These are phyloP conservation scores for Pseudomyrmex flavicornis DNA, from an alignment of 1,140 invertebrate species.

Conservation along the genomic window DNA sequence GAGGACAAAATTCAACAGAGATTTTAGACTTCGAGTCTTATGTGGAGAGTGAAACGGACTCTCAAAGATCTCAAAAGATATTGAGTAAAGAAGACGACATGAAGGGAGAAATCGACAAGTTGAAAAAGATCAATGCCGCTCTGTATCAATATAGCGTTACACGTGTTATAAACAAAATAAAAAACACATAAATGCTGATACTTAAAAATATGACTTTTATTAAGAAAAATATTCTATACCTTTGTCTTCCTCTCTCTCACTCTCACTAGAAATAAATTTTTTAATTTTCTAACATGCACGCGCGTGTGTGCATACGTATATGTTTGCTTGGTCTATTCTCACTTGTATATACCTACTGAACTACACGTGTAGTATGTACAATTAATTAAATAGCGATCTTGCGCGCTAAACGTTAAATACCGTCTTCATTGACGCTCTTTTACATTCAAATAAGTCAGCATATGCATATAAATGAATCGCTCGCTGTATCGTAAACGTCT, in stretches of 20 bases:
- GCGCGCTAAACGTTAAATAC: slow-evolving; percentile 57
- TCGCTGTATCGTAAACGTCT: slow-evolving; percentile 22
- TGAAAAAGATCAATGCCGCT: slow-evolving; percentile 84
- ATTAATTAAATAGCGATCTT: slow-evolving; percentile 60
- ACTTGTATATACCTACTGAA: not conserved
- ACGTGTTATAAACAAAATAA: slow-evolving; percentile 73
- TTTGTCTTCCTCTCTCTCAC: no score
- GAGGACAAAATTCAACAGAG: slow-evolving; percentile 70
- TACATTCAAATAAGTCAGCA: slow-evolving; percentile 70
- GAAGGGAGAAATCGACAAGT: slow-evolving; percentile 80
- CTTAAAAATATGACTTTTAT: not conserved
- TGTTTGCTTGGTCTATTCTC: not conserved
- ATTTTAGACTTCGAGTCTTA: slow-evolving; percentile 76
- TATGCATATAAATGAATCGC: slow-evolving; percentile 66
- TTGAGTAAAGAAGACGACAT: slow-evolving; percentile 27
- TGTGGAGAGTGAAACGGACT: slow-evolving; percentile 3
- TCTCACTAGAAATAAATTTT: slow-evolving; percentile 5
- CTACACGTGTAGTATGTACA: slow-evolving; percentile 4
- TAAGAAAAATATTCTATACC: not conserved
- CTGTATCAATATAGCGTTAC: slow-evolving; percentile 85
- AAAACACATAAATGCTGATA: not conserved
- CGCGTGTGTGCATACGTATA: no score
- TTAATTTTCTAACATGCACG: not conserved
- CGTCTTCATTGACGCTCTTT: slow-evolving; percentile 42
- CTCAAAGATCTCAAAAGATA: not conserved